These are phyloP conservation scores for Penelope pileata DNA, from an alignment of 2,113 vertebrate species.

Conservation along the genomic window DNA sequence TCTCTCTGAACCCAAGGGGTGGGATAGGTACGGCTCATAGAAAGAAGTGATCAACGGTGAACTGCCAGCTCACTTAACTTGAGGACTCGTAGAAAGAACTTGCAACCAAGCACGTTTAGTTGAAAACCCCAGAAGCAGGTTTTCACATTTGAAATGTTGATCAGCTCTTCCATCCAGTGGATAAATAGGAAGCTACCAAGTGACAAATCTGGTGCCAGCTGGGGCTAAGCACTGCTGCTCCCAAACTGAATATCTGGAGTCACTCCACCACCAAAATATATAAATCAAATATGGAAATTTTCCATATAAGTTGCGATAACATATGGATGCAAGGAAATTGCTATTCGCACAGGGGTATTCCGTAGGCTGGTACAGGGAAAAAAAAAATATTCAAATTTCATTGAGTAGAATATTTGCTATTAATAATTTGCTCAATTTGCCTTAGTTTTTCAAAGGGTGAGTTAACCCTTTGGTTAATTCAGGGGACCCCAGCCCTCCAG, in stretches of 20 bases:
- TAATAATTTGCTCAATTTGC: not conserved
- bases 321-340: not conserved
- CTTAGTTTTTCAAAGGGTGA: not conserved
- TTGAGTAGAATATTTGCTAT: not conserved
- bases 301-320: not conserved
- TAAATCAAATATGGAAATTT: not conserved
- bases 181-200: not conserved
- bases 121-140: not conserved
- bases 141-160: not conserved
- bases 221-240: not conserved
- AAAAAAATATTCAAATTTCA: not conserved
- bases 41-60: not conserved
- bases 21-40: not conserved
- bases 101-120: not conserved
- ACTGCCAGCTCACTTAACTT: not conserved
- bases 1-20: not conserved
- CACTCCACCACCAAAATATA: not conserved
- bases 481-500: not conserved
- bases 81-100: not conserved
- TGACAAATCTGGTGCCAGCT: not conserved
- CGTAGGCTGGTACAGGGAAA: not conserved
- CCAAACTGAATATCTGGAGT: not conserved
- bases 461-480: not conserved
- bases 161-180: not conserved
- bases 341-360: not conserved